Percentiles rank a stretch among this genome's conserved stretches.
Conservation (phyloP, 2,888 invertebrate genomes). For the Spialia ferax region DNA sequence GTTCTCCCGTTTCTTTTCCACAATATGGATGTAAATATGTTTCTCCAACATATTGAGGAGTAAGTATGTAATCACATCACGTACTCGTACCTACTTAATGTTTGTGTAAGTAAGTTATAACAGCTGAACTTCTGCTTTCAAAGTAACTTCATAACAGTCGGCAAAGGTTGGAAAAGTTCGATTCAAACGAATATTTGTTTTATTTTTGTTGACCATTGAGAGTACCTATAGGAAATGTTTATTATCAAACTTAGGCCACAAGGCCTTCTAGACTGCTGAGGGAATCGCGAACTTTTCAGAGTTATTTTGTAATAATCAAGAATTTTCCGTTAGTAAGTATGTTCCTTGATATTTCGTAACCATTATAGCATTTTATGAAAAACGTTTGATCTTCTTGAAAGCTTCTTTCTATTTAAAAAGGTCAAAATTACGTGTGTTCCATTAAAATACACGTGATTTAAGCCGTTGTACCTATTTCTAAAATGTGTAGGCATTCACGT, state of each 20-base stretch:
- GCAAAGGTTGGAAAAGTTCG: conserved; percentile 23
- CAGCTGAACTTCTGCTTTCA: conserved; percentile 20
- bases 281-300: background rate
- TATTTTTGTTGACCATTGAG: conserved; percentile 22
- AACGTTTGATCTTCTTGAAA: too few species aligned
- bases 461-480: too few species aligned
- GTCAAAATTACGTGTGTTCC: too few species aligned
- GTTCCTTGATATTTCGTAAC: too few species aligned
- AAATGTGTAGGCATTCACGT: too few species aligned
- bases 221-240: conserved; percentile 13
- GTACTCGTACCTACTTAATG: conserved; percentile 21
- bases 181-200: conserved; percentile 27
- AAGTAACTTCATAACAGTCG: conserved; percentile 32
- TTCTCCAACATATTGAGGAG: background rate
- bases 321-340: background rate
- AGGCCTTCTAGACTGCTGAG: conserved; percentile 4
- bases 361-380: too few species aligned
- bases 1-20: background rate
- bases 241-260: conserved; percentile 15
- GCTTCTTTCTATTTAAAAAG: too few species aligned
- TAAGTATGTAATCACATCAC: conserved; percentile 19
- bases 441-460: too few species aligned
- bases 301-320: background rate
- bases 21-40: background rate
- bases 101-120: conserved; percentile 26